phyloP scores from a whole-genome alignment of 2,797 vertebrate species.

The Ceyx erithaca region DNA sequence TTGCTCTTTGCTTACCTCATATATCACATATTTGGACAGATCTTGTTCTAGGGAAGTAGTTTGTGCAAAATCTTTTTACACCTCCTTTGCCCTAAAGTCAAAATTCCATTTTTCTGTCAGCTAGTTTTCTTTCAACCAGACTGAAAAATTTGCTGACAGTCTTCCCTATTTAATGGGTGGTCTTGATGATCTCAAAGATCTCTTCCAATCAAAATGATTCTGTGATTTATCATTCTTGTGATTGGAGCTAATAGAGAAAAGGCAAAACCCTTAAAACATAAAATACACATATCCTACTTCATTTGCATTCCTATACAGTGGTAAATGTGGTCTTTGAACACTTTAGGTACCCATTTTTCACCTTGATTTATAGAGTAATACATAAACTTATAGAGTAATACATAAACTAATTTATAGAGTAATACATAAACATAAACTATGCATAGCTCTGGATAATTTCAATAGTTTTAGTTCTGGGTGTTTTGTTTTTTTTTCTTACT shows the following conservation, averaged over 20 bases:
- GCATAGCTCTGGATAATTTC: not conserved
- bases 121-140: not conserved
- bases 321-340: not conserved
- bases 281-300: not conserved
- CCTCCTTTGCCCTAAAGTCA: not conserved
- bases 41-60: not conserved
- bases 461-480: not conserved
- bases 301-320: not conserved
- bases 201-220: no score
- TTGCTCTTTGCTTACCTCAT: not conserved
- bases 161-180: not conserved
- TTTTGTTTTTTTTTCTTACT: not conserved
- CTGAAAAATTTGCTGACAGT: not conserved
- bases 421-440: not conserved
- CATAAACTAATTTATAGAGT: not conserved
- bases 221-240: not conserved
- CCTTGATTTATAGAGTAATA: not conserved
- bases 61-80: conserved; percentile 26
- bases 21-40: no score
- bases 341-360: not conserved
- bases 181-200: no score
- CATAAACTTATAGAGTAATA: not conserved
- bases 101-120: not conserved
- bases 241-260: not conserved
- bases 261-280: not conserved